A percentile compares a stretch with the other conserved stretches of the same genome.
Evolutionary conservation across 2,113 vertebrate genomes (phyloP).

Genomic region (Elachura formosa): DNA sequence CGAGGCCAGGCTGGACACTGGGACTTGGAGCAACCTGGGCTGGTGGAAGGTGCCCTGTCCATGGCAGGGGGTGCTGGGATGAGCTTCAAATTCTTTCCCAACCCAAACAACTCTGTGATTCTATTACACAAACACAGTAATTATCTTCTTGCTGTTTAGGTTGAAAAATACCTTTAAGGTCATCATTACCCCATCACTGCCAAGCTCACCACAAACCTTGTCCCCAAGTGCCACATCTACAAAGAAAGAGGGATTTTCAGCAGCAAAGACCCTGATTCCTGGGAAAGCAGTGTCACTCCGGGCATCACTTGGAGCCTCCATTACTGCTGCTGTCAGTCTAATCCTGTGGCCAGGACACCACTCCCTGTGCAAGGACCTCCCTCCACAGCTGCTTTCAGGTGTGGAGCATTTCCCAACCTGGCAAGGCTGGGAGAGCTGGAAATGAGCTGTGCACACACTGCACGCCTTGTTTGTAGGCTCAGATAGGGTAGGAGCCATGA

Average conservation of each 20-base stretch:
- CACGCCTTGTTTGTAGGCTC: background rate
- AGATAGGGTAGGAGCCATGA: background rate
- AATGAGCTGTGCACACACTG: rapidly evolving
- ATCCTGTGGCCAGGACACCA: rapidly evolving
- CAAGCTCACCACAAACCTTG: background rate
- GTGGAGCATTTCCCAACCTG: background rate
- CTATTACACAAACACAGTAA: rapidly evolving
- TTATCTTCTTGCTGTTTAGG: background rate
- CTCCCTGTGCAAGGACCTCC: background rate
- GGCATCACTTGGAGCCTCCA: rapidly evolving
- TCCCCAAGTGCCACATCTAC: background rate
- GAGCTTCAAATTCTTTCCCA: background rate
- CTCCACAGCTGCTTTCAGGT: rapidly evolving
- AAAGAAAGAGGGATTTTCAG: background rate
- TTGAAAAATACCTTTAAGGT: background rate
- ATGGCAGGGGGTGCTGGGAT: background rate
- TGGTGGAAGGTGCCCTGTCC: rapidly evolving
- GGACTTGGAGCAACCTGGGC: rapidly evolving
- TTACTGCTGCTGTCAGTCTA: background rate
- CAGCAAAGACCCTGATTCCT: background rate
- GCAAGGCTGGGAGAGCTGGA: background rate
- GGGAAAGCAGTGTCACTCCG: background rate
- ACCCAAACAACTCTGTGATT: background rate
- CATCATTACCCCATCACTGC: background rate
- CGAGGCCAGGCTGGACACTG: rapidly evolving